phyloP scores from a whole-genome alignment of 2,888 invertebrate species.

The Drosophila nigricruria region DNA sequence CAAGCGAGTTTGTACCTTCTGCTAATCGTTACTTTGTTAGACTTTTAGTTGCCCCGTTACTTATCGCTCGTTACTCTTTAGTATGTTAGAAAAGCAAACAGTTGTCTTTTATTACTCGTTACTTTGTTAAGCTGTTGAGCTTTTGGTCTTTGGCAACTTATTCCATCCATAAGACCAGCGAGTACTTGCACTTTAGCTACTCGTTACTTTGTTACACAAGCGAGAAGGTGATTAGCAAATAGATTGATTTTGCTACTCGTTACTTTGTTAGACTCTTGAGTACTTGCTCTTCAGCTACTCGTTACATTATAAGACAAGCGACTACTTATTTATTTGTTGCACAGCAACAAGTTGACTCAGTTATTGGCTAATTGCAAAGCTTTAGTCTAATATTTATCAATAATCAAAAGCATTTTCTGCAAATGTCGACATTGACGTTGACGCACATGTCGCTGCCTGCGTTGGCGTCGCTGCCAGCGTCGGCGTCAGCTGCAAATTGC shows the following conservation, averaged over 20 bases:
- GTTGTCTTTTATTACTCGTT: neutral
- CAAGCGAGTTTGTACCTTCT: too few relatives aligned
- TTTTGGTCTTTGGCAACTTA: neutral
- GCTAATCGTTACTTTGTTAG: too few relatives aligned
- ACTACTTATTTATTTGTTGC: neutral
- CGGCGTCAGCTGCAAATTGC: constrained; percentile 33
- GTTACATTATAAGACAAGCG: neutral
- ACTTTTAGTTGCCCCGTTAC: too few relatives aligned
- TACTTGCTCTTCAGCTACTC: neutral
- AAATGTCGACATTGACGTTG: constrained; percentile 12
- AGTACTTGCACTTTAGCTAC: neutral
- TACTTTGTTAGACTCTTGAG: neutral
- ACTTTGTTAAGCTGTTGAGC: neutral
- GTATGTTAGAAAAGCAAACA: too few relatives aligned
- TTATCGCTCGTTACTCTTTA: neutral
- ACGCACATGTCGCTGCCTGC: constrained; percentile 1
- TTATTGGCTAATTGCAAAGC: neutral
- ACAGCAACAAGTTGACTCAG: constrained; percentile 1
- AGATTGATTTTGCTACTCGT: neutral
- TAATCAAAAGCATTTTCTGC: constrained; percentile 17
- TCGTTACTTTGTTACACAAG: neutral
- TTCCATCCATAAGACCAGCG: neutral
- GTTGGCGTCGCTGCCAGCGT: constrained; percentile 1
- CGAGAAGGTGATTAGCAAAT: neutral
- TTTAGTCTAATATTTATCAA: constrained; percentile 35